phyloP scores from a whole-genome alignment of 2,113 vertebrate genomes.

The Dicentrarchus labrax region DNA sequence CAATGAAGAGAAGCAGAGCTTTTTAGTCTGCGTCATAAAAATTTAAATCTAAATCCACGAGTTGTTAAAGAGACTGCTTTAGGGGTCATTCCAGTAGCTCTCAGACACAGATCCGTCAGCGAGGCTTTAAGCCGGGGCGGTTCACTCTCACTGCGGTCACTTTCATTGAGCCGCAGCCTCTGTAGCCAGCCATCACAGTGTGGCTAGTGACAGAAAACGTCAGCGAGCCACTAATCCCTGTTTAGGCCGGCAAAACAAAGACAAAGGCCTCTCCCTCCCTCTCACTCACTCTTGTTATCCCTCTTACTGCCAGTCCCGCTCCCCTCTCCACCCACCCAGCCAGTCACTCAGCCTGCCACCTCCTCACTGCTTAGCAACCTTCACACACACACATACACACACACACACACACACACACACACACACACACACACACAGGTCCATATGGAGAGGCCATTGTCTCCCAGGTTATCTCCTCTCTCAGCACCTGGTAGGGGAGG shows the following conservation, averaged over 20 bases:
- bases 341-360: constrained; percentile 38
- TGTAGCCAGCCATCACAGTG: constrained; percentile 53
- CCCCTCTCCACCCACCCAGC: constrained; percentile 10
- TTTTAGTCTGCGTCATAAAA: not conserved
- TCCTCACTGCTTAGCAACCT: constrained; percentile 43
- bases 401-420: constrained; percentile 35
- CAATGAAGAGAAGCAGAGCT: not conserved
- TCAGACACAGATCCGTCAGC: constrained; percentile 73
- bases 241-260: constrained; percentile 81
- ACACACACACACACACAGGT: constrained; percentile 35
- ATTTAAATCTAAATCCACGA: not conserved
- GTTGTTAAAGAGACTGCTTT: too few species aligned
- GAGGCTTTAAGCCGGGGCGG: constrained; percentile 50
- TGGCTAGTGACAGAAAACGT: constrained; percentile 80
- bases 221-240: constrained; percentile 82
- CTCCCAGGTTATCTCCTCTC: constrained; percentile 79
- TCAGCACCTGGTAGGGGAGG: constrained; percentile 79
- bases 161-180: constrained; percentile 66
- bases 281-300: constrained; percentile 67
- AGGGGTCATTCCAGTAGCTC: constrained; percentile 44
- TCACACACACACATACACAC: constrained; percentile 24
- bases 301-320: constrained; percentile 57
- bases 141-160: constrained; percentile 60
- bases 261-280: constrained; percentile 61
- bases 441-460: constrained; percentile 74